These are phyloP conservation scores for Alsophila aescularia DNA, from an alignment of 2,888 invertebrate species.

Conservation along the genomic window DNA sequence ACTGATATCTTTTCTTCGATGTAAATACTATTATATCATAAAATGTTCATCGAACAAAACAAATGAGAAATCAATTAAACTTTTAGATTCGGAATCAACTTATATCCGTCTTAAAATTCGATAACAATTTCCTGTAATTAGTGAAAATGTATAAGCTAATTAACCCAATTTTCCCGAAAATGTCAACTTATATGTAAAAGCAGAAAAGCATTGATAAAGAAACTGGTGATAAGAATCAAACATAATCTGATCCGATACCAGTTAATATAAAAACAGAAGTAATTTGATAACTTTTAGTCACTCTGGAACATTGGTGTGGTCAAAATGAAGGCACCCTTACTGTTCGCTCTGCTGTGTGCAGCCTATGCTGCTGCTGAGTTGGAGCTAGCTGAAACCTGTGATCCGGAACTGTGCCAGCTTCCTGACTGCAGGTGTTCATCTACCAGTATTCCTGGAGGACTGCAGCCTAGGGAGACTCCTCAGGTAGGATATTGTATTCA, in stretches of 20 bases:
- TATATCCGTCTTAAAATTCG: no score
- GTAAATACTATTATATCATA: no score
- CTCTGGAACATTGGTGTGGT: neutral
- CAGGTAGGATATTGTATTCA: conserved; percentile 67
- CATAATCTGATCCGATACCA: neutral
- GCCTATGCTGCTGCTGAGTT: conserved; percentile 34
- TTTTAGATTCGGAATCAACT: no score
- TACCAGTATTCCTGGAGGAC: conserved; percentile 72
- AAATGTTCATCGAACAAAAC: no score
- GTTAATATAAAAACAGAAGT: neutral
- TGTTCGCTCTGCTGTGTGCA: conserved; percentile 16
- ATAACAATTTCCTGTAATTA: no score
- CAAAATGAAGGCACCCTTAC: conserved; percentile 4
- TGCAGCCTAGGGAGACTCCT: conserved; percentile 71
- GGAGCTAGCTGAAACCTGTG: conserved; percentile 59
- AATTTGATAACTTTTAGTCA: neutral
- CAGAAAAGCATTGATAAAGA: neutral
- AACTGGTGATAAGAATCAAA: no score
- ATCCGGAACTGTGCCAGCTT: conserved; percentile 66
- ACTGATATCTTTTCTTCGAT: no score
- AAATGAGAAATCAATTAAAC: no score
- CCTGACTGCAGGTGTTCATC: conserved; percentile 83
- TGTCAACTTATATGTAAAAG: neutral
- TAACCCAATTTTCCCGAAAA: neutral
- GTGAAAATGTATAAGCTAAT: no score